A percentile compares a stretch with the other conserved stretches of the same genome.
phyloP scores from a whole-genome alignment of 2,797 vertebrate species.

The Premnoplex brunnescens region DNA sequence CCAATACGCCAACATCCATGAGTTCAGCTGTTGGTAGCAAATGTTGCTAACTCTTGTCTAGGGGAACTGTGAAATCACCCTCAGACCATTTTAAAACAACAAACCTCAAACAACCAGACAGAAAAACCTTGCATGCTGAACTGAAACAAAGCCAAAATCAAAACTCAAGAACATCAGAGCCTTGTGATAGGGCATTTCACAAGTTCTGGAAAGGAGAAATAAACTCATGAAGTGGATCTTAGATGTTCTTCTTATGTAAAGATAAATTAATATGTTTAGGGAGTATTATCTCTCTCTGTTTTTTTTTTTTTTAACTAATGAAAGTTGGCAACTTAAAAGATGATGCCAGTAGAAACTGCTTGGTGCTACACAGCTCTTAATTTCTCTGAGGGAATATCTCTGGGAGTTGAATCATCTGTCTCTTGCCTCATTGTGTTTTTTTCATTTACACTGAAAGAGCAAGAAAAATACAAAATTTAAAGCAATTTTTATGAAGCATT shows the following conservation, averaged over 20 bases:
- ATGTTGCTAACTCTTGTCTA: neutral
- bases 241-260: neutral
- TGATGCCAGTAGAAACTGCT: neutral
- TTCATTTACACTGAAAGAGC: neutral
- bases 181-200: neutral
- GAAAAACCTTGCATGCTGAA: neutral
- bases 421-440: neutral
- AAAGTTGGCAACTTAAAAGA: neutral
- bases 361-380: neutral
- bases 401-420: neutral
- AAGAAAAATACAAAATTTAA: neutral
- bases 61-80: neutral
- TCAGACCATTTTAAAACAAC: neutral
- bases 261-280: neutral
- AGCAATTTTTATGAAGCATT: neutral
- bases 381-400: neutral
- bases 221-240: neutral
- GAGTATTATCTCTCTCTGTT: accelerated
- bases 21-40: neutral
- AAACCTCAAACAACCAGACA: neutral
- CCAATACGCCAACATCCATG: neutral
- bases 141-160: neutral
- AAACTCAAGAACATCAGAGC: neutral
- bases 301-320: neutral
- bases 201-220: neutral